Percentiles rank a stretch among this genome's conserved stretches.
Evolutionary conservation across 2,888 invertebrate species (phyloP).

Genomic region (Drosophila mimica): DNA sequence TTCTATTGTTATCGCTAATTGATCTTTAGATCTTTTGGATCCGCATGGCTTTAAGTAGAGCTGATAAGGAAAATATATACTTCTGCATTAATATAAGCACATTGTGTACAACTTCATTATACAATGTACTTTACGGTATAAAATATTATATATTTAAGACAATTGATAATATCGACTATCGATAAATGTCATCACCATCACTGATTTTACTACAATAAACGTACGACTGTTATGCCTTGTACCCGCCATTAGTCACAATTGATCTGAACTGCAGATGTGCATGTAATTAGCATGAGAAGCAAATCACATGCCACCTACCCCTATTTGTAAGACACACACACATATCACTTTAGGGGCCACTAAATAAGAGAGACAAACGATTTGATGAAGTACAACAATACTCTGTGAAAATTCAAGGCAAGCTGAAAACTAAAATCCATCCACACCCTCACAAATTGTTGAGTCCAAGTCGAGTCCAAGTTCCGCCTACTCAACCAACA

Average conservation of each 20-base stretch:
- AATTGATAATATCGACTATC: neutral
- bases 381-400: slow-evolving; percentile 46
- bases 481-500: slow-evolving; percentile 35
- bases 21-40: neutral
- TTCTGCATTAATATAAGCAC: no score
- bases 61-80: no score
- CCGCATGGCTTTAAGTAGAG: no score
- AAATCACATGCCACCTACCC: slow-evolving; percentile 26
- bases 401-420: neutral
- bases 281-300: slow-evolving; percentile 49
- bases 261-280: slow-evolving; percentile 16
- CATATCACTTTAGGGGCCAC: neutral
- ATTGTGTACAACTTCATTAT: neutral
- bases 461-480: slow-evolving; percentile 12
- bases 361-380: slow-evolving; percentile 60
- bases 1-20: neutral
- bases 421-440: neutral
- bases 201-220: neutral
- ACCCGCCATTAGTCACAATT: slow-evolving; percentile 23
- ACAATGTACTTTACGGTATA: no score
- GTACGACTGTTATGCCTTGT: neutral
- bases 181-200: neutral
- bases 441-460: slow-evolving; percentile 13
- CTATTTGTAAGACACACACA: neutral
- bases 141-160: neutral